These are phyloP conservation scores for Okamejei kenojei DNA, from an alignment of 2,797 vertebrate genomes.

Conservation along the genomic window DNA sequence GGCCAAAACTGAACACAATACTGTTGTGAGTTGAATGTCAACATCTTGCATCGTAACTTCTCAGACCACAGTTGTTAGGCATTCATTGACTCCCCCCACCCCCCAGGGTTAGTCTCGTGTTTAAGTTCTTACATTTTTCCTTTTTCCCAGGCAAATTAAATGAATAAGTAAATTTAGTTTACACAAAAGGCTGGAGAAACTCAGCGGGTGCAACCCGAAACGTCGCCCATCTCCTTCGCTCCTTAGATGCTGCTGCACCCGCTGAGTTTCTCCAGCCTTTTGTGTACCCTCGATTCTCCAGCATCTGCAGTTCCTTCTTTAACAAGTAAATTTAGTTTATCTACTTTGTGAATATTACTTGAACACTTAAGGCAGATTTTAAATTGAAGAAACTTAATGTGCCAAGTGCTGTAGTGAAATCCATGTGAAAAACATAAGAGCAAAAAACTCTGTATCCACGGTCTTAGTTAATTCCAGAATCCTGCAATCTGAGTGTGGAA, in stretches of 20 bases:
- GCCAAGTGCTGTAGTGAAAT: not conserved
- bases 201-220: too few species aligned
- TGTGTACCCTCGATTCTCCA: too few species aligned
- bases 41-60: not conserved
- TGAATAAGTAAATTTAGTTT: not conserved
- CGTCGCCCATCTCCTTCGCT: too few species aligned
- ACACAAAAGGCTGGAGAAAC: too few species aligned
- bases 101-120: not conserved
- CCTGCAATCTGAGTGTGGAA: too few species aligned
- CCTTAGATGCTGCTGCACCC: too few species aligned
- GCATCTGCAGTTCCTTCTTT: too few species aligned
- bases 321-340: not conserved
- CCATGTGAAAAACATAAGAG: not conserved
- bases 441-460: not conserved
- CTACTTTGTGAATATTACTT: not conserved
- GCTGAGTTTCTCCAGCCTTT: too few species aligned
- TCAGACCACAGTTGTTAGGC: not conserved
- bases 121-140: not conserved
- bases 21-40: not conserved
- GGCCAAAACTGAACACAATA: too few species aligned
- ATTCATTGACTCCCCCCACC: too few species aligned
- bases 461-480: too few species aligned
- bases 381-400: not conserved
- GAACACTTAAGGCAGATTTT: not conserved
- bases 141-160: not conserved